phyloP scores from a whole-genome alignment of 2,797 vertebrate species.

The Gallinago nigripennis region DNA sequence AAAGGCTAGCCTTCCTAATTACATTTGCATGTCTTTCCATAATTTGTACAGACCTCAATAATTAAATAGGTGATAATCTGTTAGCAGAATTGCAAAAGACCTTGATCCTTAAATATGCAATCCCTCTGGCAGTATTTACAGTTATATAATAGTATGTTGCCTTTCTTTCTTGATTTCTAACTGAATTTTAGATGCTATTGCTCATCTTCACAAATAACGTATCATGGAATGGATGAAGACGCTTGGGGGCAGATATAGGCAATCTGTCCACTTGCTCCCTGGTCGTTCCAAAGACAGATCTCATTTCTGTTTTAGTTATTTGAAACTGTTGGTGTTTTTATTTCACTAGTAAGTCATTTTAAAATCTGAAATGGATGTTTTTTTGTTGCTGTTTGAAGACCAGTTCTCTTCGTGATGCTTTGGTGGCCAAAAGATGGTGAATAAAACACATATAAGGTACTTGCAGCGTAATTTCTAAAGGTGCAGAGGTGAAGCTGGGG shows the following conservation, averaged over 20 bases:
- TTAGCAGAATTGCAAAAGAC: constrained; percentile 23
- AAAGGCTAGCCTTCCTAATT: not conserved
- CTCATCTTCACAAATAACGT: not conserved
- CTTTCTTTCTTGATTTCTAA: constrained; percentile 29
- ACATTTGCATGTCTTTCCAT: constrained; percentile 31
- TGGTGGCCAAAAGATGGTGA: not conserved
- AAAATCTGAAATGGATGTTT: not conserved
- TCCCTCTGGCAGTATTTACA: not conserved
- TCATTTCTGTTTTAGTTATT: not conserved
- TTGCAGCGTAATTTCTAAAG: not conserved
- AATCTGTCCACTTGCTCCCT: not conserved
- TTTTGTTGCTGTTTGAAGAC: not conserved
- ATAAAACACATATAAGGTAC: not conserved
- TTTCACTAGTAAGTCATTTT: not conserved
- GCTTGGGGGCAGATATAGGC: not conserved
- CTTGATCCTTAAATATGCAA: not conserved
- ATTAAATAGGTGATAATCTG: constrained; percentile 54
- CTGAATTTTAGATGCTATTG: not conserved
- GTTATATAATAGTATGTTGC: not conserved
- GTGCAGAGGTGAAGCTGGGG: not conserved
- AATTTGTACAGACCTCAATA: constrained; percentile 40
- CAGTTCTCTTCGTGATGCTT: not conserved
- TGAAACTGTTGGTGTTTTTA: not conserved
- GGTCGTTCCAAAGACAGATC: not conserved
- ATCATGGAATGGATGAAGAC: not conserved